phyloP scores from a whole-genome alignment of 2,888 invertebrate genomes.

The Nemotelus pantherinus region DNA sequence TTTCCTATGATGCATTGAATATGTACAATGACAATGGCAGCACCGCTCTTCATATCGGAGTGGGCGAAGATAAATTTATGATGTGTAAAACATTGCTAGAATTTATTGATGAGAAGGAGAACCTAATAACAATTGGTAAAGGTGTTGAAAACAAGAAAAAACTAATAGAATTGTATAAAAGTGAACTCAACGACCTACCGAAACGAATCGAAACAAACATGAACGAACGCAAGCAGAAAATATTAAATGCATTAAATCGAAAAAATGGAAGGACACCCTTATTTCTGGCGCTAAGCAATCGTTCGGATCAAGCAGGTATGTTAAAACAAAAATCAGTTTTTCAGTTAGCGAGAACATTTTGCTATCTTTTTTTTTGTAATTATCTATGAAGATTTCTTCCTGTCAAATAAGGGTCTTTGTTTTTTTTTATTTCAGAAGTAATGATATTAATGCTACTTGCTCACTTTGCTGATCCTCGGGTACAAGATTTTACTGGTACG shows the following conservation, averaged over 20 bases:
- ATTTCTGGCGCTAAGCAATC: conserved; percentile 59
- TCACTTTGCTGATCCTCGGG: conserved; percentile 57
- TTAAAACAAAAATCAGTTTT: conserved; percentile 55
- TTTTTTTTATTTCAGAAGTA: conserved; percentile 53
- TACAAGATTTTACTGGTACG: conserved; percentile 58
- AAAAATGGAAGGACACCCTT: conserved; percentile 58
- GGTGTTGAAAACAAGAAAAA: conserved; percentile 46
- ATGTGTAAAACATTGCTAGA: conserved; percentile 58
- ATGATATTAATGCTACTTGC: conserved; percentile 43
- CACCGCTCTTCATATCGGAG: conserved; percentile 59
- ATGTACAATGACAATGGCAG: conserved; percentile 60
- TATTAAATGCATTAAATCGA: conserved; percentile 58
- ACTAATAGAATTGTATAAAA: conserved; percentile 12
- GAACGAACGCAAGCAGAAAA: conserved; percentile 52
- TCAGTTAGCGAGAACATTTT: conserved; percentile 48
- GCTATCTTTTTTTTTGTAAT: no score
- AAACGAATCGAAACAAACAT: neutral
- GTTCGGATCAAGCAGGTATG: conserved; percentile 21
- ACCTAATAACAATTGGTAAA: conserved; percentile 30
- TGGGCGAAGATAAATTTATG: conserved; percentile 57
- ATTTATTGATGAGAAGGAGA: conserved; percentile 55
- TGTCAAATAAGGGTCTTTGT: neutral
- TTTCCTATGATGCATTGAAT: conserved; percentile 57
- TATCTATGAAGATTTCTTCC: neutral
- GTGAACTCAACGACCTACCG: conserved; percentile 2